Conservation (phyloP, 2,888 invertebrate species). For the Platycnemis pennipes region DNA sequence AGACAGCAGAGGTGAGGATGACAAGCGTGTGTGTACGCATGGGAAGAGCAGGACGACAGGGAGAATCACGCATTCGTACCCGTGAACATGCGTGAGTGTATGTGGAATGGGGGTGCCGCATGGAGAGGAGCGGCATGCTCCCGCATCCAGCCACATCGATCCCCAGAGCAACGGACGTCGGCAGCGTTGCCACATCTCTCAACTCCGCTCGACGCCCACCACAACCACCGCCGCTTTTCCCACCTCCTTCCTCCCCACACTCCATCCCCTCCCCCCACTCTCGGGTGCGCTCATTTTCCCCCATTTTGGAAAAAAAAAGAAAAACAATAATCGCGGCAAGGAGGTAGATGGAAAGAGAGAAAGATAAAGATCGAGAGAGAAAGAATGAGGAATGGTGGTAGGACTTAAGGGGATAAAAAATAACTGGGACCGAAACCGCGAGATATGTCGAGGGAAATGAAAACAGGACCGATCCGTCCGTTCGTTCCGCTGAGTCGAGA, state of each 20-base stretch:
- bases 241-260: not conserved
- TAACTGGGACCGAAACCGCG: not conserved
- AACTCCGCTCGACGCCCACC: not conserved
- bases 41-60: too few relatives aligned
- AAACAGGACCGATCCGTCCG: not conserved
- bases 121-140: constrained; percentile 38
- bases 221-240: not conserved
- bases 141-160: constrained; percentile 68
- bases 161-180: constrained; percentile 63
- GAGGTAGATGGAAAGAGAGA: not conserved
- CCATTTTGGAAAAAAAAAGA: constrained; percentile 54
- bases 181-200: constrained; percentile 61
- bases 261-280: constrained; percentile 4
- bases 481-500: not conserved
- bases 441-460: not conserved
- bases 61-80: too few relatives aligned
- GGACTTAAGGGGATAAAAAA: not conserved
- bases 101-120: constrained; percentile 34
- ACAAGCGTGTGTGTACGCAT: too few relatives aligned
- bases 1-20: too few relatives aligned
- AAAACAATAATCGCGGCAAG: not conserved
- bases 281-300: constrained; percentile 57
- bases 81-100: not conserved
- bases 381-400: not conserved
- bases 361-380: not conserved